A percentile compares a stretch with the other conserved stretches of the same genome.
Conservation (phyloP, 2,113 vertebrate species). For the Bothrops jararaca region DNA sequence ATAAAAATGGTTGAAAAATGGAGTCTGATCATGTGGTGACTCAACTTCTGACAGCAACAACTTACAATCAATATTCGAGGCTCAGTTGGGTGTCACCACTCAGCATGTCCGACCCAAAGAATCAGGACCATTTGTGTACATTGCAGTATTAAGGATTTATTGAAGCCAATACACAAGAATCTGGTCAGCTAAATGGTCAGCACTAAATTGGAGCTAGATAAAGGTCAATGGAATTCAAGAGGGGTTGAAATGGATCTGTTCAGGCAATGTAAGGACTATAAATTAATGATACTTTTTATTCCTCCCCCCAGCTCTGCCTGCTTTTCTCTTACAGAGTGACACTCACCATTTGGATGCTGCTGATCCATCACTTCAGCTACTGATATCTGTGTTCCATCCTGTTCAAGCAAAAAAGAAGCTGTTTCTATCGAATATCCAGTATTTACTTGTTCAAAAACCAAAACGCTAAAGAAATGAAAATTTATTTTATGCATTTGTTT, state of each 20-base stretch:
- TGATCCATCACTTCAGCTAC: neutral
- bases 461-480: neutral
- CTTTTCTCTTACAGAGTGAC: neutral
- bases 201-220: neutral
- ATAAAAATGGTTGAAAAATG: too few species aligned
- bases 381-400: neutral
- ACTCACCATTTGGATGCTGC: neutral
- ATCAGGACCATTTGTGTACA: neutral
- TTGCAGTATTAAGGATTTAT: neutral
- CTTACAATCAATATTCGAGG: too few species aligned
- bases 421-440: neutral
- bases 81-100: too few species aligned
- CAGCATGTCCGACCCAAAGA: neutral
- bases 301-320: neutral
- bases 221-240: neutral
- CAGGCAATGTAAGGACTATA: neutral
- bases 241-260: neutral
- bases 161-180: neutral
- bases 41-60: too few species aligned
- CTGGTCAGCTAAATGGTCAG: neutral
- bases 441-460: neutral
- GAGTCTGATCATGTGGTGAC: too few species aligned
- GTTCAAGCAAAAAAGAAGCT: neutral
- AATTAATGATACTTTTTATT: neutral
- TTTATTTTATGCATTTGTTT: neutral